Conservation (phyloP, 2,888 invertebrate species). For the Sicus ferrugineus region DNA sequence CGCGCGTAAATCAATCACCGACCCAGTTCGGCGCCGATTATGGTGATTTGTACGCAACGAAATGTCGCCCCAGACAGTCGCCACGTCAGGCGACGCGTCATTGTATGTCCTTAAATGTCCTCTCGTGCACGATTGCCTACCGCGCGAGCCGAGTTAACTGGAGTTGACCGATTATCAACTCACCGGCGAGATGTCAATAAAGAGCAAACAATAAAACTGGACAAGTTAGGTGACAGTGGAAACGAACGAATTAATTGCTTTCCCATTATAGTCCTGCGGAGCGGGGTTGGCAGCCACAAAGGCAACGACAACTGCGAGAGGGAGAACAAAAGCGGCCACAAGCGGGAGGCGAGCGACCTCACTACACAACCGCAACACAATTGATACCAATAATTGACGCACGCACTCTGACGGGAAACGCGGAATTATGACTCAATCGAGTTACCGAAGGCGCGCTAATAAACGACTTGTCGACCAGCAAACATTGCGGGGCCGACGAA, state of each 20-base stretch:
- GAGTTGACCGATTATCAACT: neutral
- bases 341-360: neutral
- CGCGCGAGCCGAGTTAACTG: neutral
- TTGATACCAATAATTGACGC: constrained; percentile 8
- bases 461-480: neutral
- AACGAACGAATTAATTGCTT: constrained; percentile 19
- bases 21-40: constrained; percentile 28
- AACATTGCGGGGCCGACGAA: neutral
- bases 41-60: constrained; percentile 13
- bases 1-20: constrained; percentile 14
- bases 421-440: constrained; percentile 8
- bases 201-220: neutral
- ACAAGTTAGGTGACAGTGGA: neutral
- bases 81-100: neutral
- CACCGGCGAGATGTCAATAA: neutral
- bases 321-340: neutral
- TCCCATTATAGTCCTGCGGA: neutral
- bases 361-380: neutral
- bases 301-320: neutral
- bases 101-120: neutral
- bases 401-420: neutral
- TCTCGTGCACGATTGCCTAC: neutral
- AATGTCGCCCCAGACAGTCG: constrained; percentile 16
- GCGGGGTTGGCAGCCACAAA: neutral
- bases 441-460: neutral